These are phyloP conservation scores for Chrysemys picta DNA, from an alignment of 2,113 vertebrate genomes.

Conservation along the genomic window DNA sequence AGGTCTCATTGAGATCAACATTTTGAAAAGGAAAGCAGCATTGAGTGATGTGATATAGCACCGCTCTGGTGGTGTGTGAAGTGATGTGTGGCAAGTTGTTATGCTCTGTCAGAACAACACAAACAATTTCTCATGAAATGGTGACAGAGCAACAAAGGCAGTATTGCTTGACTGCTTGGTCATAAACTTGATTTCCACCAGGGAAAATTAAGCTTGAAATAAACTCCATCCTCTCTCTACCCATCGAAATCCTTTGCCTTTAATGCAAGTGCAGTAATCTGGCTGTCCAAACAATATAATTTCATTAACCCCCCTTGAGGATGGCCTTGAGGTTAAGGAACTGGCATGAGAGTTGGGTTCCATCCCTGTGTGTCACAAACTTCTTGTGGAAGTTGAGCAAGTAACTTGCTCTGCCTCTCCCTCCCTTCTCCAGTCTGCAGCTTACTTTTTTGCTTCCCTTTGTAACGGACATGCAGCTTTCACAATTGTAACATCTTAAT, in stretches of 20 bases:
- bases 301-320: not conserved
- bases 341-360: accelerated
- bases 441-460: not conserved
- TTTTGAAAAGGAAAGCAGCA: not conserved
- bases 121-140: not conserved
- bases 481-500: accelerated
- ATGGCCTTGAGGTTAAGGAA: accelerated
- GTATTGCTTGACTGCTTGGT: not conserved
- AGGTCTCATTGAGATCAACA: not conserved
- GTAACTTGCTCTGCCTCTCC: not conserved
- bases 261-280: not conserved
- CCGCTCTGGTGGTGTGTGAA: not conserved
- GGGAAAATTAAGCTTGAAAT: not conserved
- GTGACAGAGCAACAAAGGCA: not conserved
- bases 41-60: not conserved
- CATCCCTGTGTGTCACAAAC: accelerated
- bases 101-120: not conserved
- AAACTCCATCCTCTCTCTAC: not conserved
- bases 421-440: too few relatives aligned
- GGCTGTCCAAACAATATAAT: accelerated
- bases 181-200: not conserved
- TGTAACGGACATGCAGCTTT: accelerated
- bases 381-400: not conserved
- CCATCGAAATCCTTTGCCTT: accelerated
- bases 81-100: not conserved